phyloP scores from a whole-genome alignment of 2,888 invertebrate genomes.

The Anagyrus pseudococci region DNA sequence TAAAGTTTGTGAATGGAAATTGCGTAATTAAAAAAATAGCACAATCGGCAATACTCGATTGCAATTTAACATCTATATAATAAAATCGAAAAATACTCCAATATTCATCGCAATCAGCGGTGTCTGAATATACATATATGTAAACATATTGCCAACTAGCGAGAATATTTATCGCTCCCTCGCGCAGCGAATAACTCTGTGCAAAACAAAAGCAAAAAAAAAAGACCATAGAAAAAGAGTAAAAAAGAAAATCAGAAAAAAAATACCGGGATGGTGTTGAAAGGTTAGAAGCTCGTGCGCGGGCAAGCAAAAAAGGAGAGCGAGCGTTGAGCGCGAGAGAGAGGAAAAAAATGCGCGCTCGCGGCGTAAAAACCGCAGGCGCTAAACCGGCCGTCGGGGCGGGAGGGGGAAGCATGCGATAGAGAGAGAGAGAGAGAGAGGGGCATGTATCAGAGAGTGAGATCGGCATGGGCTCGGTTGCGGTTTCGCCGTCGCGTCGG shows the following conservation, averaged over 20 bases:
- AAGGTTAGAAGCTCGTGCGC: no score
- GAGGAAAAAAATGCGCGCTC: not conserved
- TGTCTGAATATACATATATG: no score
- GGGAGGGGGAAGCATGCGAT: no score
- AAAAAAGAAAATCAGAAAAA: no score
- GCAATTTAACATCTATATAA: no score
- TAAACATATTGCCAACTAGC: not conserved
- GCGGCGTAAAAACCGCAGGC: not conserved
- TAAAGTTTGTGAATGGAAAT: no score
- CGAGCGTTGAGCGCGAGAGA: not conserved
- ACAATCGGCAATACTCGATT: no score
- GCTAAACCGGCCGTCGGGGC: not conserved
- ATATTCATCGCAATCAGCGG: not conserved
- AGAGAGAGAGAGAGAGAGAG: not conserved
- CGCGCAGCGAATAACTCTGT: not conserved
- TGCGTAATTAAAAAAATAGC: no score
- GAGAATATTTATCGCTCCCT: not conserved
- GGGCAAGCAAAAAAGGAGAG: no score
- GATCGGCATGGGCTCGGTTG: not conserved
- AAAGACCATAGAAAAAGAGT: no score
- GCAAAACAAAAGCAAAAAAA: not conserved
- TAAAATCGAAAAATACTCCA: no score
- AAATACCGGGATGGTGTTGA: no score
- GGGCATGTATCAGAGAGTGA: not conserved
- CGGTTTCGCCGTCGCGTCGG: constrained; percentile 16